Evolutionary conservation across 2,797 vertebrate genomes (phyloP).

Genomic region (Muscicapa striata): DNA sequence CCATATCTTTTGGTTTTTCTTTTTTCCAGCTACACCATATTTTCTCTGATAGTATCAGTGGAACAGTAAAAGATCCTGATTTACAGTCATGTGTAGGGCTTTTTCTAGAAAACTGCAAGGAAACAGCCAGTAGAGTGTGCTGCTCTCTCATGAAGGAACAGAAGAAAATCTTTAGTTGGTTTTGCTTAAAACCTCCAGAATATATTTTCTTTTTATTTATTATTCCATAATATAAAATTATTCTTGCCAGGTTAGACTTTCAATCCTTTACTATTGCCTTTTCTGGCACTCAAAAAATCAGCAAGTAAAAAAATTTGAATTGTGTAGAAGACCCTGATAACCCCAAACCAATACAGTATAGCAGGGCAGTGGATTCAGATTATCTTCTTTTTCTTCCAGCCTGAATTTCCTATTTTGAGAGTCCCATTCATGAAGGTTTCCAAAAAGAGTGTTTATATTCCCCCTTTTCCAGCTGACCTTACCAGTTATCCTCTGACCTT

Average conservation of each 20-base stretch:
- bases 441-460: conserved; percentile 72
- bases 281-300: not conserved
- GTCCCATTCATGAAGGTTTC: conserved; percentile 68
- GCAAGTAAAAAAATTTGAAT: not conserved
- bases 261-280: not conserved
- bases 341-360: not conserved
- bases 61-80: not conserved
- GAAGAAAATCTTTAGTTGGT: not conserved
- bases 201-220: conserved; percentile 1
- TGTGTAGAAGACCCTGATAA: not conserved
- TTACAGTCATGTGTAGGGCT: not conserved
- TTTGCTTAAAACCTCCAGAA: not conserved
- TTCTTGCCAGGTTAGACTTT: not conserved
- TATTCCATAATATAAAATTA: not conserved
- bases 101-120: conserved; percentile 15
- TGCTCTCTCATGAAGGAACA: conserved; percentile 57
- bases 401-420: conserved; percentile 70
- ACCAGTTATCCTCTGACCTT: conserved; percentile 75
- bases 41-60: not conserved
- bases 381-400: conserved; percentile 67
- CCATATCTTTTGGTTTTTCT: not conserved
- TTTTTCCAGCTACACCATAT: not conserved
- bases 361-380: conserved; percentile 36
- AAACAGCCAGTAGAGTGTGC: conserved; percentile 74
- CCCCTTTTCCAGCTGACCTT: conserved; percentile 69